phyloP scores from a whole-genome alignment of 2,797 vertebrate species.

The Sebastes matsubarae region DNA sequence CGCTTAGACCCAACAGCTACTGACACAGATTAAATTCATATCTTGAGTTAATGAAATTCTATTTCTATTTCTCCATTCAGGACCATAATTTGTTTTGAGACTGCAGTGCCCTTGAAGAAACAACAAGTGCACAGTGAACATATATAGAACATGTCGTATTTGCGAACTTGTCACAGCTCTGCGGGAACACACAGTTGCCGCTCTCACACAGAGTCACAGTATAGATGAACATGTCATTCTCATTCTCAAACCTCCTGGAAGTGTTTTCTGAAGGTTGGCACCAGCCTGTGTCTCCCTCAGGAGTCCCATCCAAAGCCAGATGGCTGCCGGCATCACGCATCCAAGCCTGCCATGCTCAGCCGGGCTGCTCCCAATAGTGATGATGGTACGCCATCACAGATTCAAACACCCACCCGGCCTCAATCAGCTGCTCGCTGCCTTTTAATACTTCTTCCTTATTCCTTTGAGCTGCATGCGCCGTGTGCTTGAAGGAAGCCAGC shows the following conservation, averaged over 20 bases:
- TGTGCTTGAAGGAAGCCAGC: slow-evolving; percentile 1
- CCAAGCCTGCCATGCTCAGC: slow-evolving; percentile 69
- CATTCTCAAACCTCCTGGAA: slow-evolving; percentile 71
- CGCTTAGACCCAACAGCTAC: background rate
- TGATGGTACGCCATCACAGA: slow-evolving; percentile 62
- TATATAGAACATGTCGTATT: slow-evolving; percentile 49
- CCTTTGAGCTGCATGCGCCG: slow-evolving; percentile 29
- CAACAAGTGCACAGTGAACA: slow-evolving; percentile 19
- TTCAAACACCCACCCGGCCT: slow-evolving; percentile 56
- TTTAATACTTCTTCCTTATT: slow-evolving; percentile 53
- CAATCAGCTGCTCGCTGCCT: slow-evolving; percentile 53
- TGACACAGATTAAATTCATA: background rate
- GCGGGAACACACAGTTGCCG: slow-evolving; percentile 40
- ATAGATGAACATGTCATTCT: slow-evolving; percentile 68
- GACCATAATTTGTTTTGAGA: background rate
- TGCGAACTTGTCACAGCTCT: slow-evolving; percentile 39
- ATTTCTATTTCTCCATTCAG: background rate
- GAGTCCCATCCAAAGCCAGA: slow-evolving; percentile 79
- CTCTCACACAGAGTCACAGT: slow-evolving; percentile 34
- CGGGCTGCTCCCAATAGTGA: slow-evolving; percentile 69
- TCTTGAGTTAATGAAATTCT: background rate
- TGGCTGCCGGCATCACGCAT: slow-evolving; percentile 72
- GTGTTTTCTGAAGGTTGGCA: slow-evolving; percentile 78
- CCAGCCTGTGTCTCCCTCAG: slow-evolving; percentile 65
- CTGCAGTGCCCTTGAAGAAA: slow-evolving; percentile 6